Percentiles rank a stretch among this genome's conserved stretches.
These are phyloP conservation scores for Chinchilla lanigera DNA, from an alignment of 2,113 vertebrate genomes.

Conservation along the genomic window DNA sequence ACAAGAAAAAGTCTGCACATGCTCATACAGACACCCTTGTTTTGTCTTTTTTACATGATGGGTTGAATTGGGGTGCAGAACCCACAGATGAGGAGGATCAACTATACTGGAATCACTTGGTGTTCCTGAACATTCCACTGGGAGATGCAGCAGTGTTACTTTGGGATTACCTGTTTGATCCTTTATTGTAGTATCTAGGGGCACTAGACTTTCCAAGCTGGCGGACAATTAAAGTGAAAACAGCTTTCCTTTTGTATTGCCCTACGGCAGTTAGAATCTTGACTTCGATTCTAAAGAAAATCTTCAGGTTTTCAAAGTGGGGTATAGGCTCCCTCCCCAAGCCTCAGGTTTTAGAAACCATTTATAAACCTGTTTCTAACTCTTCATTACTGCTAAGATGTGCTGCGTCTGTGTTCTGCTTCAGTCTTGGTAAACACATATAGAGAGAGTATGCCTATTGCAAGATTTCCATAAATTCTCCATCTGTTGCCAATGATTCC, in stretches of 20 bases:
- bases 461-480: constrained; percentile 65
- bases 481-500: constrained; percentile 76
- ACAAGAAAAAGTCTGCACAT: neutral
- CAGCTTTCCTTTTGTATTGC: neutral
- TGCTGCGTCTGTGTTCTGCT: neutral
- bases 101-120: constrained; percentile 86
- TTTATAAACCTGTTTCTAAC: neutral
- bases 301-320: neutral
- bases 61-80: neutral
- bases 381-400: constrained; percentile 67
- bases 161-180: neutral
- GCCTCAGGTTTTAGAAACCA: neutral
- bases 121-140: constrained; percentile 84
- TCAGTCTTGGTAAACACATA: neutral
- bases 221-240: constrained; percentile 70
- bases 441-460: neutral
- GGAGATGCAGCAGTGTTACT: neutral
- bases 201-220: constrained; percentile 78
- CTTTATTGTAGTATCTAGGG: constrained; percentile 79
- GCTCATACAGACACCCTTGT: neutral
- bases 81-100: neutral
- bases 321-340: neutral
- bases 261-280: constrained; percentile 35
- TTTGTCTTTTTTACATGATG: neutral
- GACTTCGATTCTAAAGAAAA: neutral